These are phyloP conservation scores for Molanna angustata DNA, from an alignment of 2,888 invertebrate genomes.

Conservation along the genomic window DNA sequence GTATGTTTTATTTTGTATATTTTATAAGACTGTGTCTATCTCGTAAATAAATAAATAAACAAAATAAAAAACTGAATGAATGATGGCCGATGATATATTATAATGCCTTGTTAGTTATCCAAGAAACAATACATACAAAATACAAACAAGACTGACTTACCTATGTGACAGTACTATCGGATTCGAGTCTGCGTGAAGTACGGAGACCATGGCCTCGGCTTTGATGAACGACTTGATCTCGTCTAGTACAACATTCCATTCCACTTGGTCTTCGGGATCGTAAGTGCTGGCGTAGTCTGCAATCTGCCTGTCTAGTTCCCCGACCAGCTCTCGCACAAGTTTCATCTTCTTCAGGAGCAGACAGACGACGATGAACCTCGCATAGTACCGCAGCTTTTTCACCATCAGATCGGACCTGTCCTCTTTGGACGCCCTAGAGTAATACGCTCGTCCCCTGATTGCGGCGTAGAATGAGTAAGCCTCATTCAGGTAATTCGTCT, in stretches of 20 bases:
- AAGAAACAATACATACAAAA: no score
- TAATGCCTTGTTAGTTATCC: no score
- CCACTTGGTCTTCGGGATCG: constrained; percentile 95
- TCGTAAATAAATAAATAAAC: no score
- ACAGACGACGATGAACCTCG: constrained; percentile 94
- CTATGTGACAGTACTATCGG: constrained; percentile 86
- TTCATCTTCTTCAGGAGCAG: constrained; percentile 91
- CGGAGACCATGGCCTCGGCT: constrained; percentile 86
- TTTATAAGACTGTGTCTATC: no score
- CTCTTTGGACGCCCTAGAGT: constrained; percentile 89
- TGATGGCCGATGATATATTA: no score
- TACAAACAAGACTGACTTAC: no score
- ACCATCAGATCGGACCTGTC: constrained; percentile 95
- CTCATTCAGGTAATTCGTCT: constrained; percentile 93
- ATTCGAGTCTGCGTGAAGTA: constrained; percentile 83
- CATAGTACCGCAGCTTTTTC: constrained; percentile 92
- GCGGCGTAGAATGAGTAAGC: constrained; percentile 96
- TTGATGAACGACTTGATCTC: constrained; percentile 94
- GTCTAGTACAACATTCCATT: constrained; percentile 92
- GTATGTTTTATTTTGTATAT: no score
- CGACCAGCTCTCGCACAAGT: constrained; percentile 85
- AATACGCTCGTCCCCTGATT: constrained; percentile 90
- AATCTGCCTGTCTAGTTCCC: constrained; percentile 91
- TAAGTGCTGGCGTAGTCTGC: constrained; percentile 93
- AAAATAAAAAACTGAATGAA: no score